A percentile compares a stretch with the other conserved stretches of the same genome.
These are phyloP conservation scores for Micrasema longulum DNA, from an alignment of 1,140 invertebrate species.

Conservation along the genomic window DNA sequence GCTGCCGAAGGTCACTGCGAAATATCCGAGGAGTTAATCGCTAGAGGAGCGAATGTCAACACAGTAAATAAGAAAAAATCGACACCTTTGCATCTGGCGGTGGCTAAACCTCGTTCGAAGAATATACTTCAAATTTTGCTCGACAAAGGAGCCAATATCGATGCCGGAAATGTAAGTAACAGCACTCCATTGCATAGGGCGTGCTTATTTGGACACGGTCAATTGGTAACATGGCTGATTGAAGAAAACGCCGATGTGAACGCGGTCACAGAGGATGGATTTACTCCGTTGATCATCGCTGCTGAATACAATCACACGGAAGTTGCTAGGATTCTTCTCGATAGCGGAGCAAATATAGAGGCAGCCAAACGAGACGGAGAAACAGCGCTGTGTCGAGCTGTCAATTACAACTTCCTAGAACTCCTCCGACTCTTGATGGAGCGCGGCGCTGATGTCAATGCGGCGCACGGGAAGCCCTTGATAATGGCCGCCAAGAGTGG, in stretches of 20 bases:
- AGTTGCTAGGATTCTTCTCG: background rate
- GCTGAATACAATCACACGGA: background rate
- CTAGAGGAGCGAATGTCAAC: background rate
- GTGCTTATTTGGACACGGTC: background rate
- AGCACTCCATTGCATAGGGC: conserved; percentile 2
- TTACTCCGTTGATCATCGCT: background rate
- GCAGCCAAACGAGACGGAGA: background rate
- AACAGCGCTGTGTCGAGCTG: background rate
- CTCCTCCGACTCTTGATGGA: background rate
- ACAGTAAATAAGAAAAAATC: background rate
- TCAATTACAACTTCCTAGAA: background rate
- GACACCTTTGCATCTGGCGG: background rate
- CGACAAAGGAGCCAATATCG: conserved; percentile 6
- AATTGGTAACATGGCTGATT: background rate
- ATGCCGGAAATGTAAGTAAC: background rate
- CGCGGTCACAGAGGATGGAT: background rate
- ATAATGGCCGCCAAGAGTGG: background rate
- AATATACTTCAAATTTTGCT: conserved; percentile 1
- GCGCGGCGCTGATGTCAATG: background rate
- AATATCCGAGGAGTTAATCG: background rate
- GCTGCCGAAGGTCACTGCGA: background rate
- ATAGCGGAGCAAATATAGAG: background rate
- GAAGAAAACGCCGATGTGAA: background rate
- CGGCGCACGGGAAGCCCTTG: background rate
- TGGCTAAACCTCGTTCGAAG: no score